Conservation (phyloP, 2,888 invertebrate genomes). For the Ichneumoninae sp. region DNA sequence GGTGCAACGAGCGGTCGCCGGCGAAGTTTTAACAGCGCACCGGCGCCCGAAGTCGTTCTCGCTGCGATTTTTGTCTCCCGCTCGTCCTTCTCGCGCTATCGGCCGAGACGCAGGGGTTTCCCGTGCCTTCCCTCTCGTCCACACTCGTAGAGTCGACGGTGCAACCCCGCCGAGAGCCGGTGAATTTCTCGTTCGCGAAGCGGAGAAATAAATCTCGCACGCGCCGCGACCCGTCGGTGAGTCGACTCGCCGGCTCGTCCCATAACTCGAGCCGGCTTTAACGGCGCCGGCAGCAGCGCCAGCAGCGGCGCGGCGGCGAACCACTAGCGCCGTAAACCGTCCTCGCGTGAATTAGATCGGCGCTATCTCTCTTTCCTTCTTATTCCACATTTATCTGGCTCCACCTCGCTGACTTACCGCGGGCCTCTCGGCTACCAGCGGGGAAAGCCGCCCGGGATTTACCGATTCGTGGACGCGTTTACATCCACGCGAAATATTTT, state of each 20-base stretch:
- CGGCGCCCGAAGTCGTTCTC: slow-evolving; percentile 43
- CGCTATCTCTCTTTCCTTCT: slow-evolving; percentile 28
- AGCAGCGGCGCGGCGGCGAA: slow-evolving; percentile 22
- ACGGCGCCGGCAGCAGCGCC: slow-evolving; percentile 67
- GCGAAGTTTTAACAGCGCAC: slow-evolving; percentile 47
- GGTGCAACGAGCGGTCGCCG: slow-evolving; percentile 20
- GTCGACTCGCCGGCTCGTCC: slow-evolving; percentile 45
- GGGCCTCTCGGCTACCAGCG: slow-evolving; percentile 16
- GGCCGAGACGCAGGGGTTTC: background rate
- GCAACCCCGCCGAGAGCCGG: slow-evolving; percentile 46
- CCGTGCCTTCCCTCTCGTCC: background rate
- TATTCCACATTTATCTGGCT: slow-evolving; percentile 37
- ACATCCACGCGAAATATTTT: slow-evolving; percentile 66
- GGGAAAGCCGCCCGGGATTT: slow-evolving; percentile 65
- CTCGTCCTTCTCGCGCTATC: slow-evolving; percentile 27
- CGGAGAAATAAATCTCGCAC: slow-evolving; percentile 62
- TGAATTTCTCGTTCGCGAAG: slow-evolving; percentile 60
- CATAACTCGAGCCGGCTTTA: slow-evolving; percentile 72
- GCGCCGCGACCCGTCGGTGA: slow-evolving; percentile 52
- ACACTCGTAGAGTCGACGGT: background rate
- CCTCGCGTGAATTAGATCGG: slow-evolving; percentile 63
- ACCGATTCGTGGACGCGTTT: slow-evolving; percentile 72
- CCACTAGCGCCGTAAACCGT: slow-evolving; percentile 49
- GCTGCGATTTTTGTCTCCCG: slow-evolving; percentile 33
- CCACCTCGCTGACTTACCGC: slow-evolving; percentile 20